Conservation (phyloP, 2,888 invertebrate species). For the Gasteruption jaculator region DNA sequence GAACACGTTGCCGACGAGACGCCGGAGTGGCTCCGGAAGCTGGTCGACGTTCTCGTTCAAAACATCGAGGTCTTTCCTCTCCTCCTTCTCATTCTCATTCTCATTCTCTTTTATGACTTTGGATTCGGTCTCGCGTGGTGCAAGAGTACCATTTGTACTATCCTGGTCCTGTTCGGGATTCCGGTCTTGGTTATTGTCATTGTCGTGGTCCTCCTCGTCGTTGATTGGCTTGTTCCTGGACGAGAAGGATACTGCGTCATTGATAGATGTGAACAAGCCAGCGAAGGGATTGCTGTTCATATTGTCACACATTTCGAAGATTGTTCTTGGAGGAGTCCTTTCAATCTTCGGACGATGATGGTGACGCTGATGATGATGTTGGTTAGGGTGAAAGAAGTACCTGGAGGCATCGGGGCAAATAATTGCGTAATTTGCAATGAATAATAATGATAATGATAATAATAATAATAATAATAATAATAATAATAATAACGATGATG, state of each 20-base stretch:
- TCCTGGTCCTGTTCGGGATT: neutral
- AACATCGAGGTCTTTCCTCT: too few species aligned
- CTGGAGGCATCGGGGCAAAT: too few species aligned
- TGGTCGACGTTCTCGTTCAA: neutral
- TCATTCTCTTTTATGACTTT: slow-evolving; percentile 5
- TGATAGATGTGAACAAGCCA: slow-evolving; percentile 44
- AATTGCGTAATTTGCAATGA: too few species aligned
- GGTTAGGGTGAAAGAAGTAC: too few species aligned
- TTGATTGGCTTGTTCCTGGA: slow-evolving; percentile 22
- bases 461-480: too few species aligned
- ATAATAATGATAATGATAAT: too few species aligned
- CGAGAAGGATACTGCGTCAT: slow-evolving; percentile 37
- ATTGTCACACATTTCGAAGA: slow-evolving; percentile 48
- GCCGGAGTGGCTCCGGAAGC: slow-evolving; percentile 52
- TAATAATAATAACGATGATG: too few species aligned
- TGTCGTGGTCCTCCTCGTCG: slow-evolving; percentile 13
- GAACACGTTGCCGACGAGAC: slow-evolving; percentile 67
- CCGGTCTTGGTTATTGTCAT: too few species aligned
- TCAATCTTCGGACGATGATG: too few species aligned
- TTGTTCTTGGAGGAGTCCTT: too few species aligned
- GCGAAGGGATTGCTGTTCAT: slow-evolving; percentile 50
- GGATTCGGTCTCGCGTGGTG: slow-evolving; percentile 2
- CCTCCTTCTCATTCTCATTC: slow-evolving; percentile 6
- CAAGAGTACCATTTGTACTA: slow-evolving; percentile 6
- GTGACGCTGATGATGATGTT: too few species aligned